phyloP scores from a whole-genome alignment of 2,888 invertebrate species.

The Ormyrus labotus region DNA sequence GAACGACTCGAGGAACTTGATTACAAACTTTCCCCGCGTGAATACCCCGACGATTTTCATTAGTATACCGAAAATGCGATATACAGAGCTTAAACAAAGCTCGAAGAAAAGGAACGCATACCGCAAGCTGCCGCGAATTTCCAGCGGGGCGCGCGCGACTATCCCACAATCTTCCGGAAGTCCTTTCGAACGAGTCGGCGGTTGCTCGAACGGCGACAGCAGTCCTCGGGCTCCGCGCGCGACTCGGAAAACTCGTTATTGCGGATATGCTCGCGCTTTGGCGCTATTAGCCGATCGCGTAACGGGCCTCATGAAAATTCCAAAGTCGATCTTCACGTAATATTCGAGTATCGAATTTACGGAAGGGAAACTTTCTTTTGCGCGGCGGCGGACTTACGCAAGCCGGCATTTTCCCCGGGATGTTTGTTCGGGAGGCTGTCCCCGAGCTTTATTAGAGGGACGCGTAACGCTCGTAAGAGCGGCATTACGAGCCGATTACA shows the following conservation, averaged over 20 bases:
- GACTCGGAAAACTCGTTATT: conserved; percentile 14
- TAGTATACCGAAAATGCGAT: too few relatives aligned
- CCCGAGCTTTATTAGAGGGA: conserved; percentile 27
- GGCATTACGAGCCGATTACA: conserved; percentile 7
- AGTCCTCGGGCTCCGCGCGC: neutral
- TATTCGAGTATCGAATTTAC: conserved; percentile 56
- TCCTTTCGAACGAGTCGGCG: too few relatives aligned
- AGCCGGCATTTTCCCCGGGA: conserved; percentile 24
- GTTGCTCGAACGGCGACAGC: neutral
- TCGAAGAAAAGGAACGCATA: too few relatives aligned
- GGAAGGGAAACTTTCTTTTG: conserved; percentile 58
- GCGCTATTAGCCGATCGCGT: conserved; percentile 14
- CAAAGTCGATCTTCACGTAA: conserved; percentile 58
- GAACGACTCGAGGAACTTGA: too few relatives aligned
- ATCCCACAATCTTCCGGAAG: too few relatives aligned
- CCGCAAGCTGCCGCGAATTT: too few relatives aligned
- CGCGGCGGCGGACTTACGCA: neutral
- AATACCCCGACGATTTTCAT: too few relatives aligned
- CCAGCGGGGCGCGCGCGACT: too few relatives aligned
- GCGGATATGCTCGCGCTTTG: conserved; percentile 5
- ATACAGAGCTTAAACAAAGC: too few relatives aligned
- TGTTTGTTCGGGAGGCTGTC: conserved; percentile 14
- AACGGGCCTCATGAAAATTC: conserved; percentile 51
- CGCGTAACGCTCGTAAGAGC: conserved; percentile 20
- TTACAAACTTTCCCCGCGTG: too few relatives aligned